A percentile compares a stretch with the other conserved stretches of the same genome.
Evolutionary conservation across 2,888 invertebrate genomes (phyloP).

Genomic region (Mellilla xanthometata): DNA sequence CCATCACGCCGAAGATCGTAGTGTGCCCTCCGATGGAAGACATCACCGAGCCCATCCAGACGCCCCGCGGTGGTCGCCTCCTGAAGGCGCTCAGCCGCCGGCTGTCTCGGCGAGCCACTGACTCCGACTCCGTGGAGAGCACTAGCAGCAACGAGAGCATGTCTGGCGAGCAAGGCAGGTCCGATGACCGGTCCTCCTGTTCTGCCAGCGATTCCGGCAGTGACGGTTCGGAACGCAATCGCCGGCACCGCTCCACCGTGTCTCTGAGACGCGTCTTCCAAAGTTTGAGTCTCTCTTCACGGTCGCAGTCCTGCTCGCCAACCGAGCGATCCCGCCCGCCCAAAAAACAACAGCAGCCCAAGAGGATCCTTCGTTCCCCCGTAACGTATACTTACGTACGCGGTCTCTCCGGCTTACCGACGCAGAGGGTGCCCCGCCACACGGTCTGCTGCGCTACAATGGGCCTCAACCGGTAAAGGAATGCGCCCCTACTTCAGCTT

Average conservation of each 20-base stretch:
- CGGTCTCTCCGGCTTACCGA: conserved; percentile 91
- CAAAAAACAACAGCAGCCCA: conserved; percentile 85
- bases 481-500: conserved; percentile 23
- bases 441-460: conserved; percentile 56
- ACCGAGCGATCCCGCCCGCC: conserved; percentile 65
- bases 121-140: conserved; percentile 68
- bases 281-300: conserved; percentile 84
- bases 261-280: conserved; percentile 89
- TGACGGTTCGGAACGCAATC: conserved; percentile 80
- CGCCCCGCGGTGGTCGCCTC: conserved; percentile 83
- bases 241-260: conserved; percentile 81
- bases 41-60: conserved; percentile 80
- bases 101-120: conserved; percentile 78
- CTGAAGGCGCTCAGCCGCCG: conserved; percentile 86
- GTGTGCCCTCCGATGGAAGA: conserved; percentile 77
- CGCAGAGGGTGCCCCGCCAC: conserved; percentile 89
- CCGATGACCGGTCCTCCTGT: conserved; percentile 74
- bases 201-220: conserved; percentile 85
- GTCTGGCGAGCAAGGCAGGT: conserved; percentile 60
- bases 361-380: conserved; percentile 89
- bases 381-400: conserved; percentile 91
- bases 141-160: conserved; percentile 75
- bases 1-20: conserved; percentile 70
- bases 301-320: conserved; percentile 85
- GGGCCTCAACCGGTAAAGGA: conserved; percentile 68